Evolutionary conservation across 2,888 invertebrate species (phyloP).

Genomic region (Stenoptilia bipunctidactyla): DNA sequence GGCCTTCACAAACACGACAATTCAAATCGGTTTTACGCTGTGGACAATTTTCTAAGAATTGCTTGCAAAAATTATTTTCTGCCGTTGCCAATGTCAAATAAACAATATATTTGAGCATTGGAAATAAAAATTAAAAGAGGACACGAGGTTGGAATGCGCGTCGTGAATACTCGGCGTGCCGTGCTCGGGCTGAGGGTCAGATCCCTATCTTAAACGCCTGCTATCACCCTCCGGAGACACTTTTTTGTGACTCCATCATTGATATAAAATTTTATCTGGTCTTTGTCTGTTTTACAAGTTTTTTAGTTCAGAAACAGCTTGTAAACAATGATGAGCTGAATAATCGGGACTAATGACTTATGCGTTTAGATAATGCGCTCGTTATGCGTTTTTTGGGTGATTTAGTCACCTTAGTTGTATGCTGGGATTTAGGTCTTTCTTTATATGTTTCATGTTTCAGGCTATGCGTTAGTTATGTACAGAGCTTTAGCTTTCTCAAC

Average conservation of each 20-base stretch:
- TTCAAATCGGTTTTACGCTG: too few relatives aligned
- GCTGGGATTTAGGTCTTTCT: too few relatives aligned
- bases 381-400: too few relatives aligned
- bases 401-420: too few relatives aligned
- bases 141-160: conserved; percentile 44
- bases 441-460: too few relatives aligned
- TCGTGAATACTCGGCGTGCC: conserved; percentile 63
- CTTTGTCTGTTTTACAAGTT: not conserved
- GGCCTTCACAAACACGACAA: too few relatives aligned
- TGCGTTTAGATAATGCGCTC: too few relatives aligned
- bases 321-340: not conserved
- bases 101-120: conserved; percentile 18
- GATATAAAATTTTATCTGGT: conserved; percentile 42
- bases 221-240: conserved; percentile 64
- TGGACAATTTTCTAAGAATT: not conserved
- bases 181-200: conserved; percentile 54
- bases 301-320: not conserved
- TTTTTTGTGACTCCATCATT: conserved; percentile 63
- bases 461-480: too few relatives aligned
- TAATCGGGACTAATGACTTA: not conserved
- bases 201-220: conserved; percentile 69
- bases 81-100: conserved; percentile 15
- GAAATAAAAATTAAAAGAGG: conserved; percentile 35
- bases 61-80: not conserved
- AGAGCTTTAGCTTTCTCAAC: too few relatives aligned